Evolutionary conservation across 2,113 vertebrate genomes (phyloP), one percentile per base, ranked within the genome.

Genomic region (Stigmatopora argus): DNA sequence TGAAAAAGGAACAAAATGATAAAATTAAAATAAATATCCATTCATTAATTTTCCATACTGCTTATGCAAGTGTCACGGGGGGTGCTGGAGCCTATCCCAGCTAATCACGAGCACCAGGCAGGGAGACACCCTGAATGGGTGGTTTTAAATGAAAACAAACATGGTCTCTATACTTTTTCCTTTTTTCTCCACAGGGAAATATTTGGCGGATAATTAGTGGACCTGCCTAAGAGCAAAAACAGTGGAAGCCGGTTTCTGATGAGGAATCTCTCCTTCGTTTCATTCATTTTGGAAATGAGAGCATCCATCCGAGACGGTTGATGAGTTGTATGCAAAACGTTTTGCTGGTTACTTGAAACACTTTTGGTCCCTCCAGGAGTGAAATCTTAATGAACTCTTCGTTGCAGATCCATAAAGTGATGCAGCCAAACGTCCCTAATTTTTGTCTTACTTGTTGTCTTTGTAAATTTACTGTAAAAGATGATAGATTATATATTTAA

Each of bases 131-230:
- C 3, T 31, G 26, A 31, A 31, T 31, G 1, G 26, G 26, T 31
- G 26, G 26, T 31, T 3, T 31, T 31, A 31, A 31, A 3, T 46
- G 12, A 51, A 38, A 14, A 35, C 15, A 17, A 57, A 1, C 4
- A 18, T 3, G 6, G 18, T 14, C 46, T 35, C 18, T 15, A 44
- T 17, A 15, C 62, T 56, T 56, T 26, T 13, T 41, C 38, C 38
- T 41, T 34, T 58, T 45, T 46, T 4, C 89, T 90, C 84, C 86
- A 35, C 77, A 99, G 97, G 96, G 86, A 99, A 98, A 92, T 99
- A 98, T 86, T 89, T 99, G 93, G 96, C 97, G 0, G 95, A 98
- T 89, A 97, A 98, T 88, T 99, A 92, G 90, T 53, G 68, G 78
- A 78, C 72, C 66, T 53, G 58, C 66, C 77, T 63, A 55, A 56